Percentiles rank a stretch among this genome's conserved stretches.
Evolutionary conservation across 2,888 invertebrate species (phyloP).

Genomic region (Podabrus alpinus): DNA sequence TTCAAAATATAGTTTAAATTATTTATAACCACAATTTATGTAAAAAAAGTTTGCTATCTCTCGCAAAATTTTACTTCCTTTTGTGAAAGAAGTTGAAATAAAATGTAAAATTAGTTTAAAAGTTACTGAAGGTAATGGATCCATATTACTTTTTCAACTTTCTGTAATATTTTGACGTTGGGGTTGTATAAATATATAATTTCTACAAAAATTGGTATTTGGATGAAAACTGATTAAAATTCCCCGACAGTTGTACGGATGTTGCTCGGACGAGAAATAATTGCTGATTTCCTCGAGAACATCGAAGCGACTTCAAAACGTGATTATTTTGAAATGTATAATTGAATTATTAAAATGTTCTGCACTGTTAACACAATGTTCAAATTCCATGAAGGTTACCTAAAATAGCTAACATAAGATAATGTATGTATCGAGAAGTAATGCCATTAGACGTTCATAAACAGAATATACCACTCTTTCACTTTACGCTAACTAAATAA

Average conservation of each 20-base stretch:
- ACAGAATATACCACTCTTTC: background rate
- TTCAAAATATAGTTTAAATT: background rate
- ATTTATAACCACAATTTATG: background rate
- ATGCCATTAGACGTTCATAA: background rate
- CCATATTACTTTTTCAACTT: background rate
- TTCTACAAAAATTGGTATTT: background rate
- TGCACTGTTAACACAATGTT: background rate
- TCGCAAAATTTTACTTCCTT: background rate
- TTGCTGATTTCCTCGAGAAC: background rate
- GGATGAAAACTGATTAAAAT: background rate
- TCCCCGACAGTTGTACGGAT: too few species aligned
- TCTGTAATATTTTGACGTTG: background rate
- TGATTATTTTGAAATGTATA: background rate
- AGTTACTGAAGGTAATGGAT: background rate
- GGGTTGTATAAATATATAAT: background rate
- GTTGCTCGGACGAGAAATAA: background rate
- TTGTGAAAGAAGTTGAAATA: background rate
- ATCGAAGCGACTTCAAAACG: background rate
- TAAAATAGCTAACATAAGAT: background rate
- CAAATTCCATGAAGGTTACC: background rate
- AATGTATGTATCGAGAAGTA: background rate
- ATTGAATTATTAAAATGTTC: background rate
- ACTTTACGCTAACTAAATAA: background rate
- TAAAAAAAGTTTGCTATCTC: background rate
- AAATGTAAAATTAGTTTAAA: background rate